Evolutionary conservation across 2,113 vertebrate species (phyloP).

Genomic region (Hassar affinis): DNA sequence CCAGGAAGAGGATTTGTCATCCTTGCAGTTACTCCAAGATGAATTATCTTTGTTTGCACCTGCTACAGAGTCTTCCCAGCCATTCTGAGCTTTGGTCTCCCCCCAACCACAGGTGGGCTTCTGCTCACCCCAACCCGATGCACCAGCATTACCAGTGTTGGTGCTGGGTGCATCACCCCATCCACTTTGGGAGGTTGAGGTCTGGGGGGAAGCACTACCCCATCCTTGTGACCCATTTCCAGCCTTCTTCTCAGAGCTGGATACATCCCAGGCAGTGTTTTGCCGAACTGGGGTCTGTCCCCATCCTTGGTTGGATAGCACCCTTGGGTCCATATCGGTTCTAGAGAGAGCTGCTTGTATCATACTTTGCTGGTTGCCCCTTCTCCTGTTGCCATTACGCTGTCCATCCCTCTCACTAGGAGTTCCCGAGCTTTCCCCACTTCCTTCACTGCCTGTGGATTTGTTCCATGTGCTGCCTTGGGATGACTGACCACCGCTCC

Average conservation of each 20-base stretch:
- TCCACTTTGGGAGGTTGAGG: conserved; percentile 79
- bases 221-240: conserved; percentile 85
- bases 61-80: conserved; percentile 79
- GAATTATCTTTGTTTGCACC: conserved; percentile 80
- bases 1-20: conserved; percentile 82
- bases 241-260: conserved; percentile 80
- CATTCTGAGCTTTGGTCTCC: conserved; percentile 81
- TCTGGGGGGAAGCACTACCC: conserved; percentile 81
- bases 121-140: conserved; percentile 75
- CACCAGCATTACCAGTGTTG: conserved; percentile 60
- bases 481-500: conserved; percentile 63
- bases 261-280: conserved; percentile 93
- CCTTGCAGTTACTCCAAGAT: conserved; percentile 75
- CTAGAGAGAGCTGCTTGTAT: conserved; percentile 74
- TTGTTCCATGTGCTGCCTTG: conserved; percentile 78
- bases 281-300: conserved; percentile 96
- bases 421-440: conserved; percentile 82
- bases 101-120: conserved; percentile 80
- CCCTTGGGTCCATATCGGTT: conserved; percentile 89
- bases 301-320: conserved; percentile 97
- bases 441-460: conserved; percentile 83
- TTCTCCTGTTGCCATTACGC: conserved; percentile 73
- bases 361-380: conserved; percentile 71
- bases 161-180: conserved; percentile 78
- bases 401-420: conserved; percentile 74